These are phyloP conservation scores for Typhlichthys subterraneus DNA, from an alignment of 2,797 vertebrate species.

Conservation along the genomic window DNA sequence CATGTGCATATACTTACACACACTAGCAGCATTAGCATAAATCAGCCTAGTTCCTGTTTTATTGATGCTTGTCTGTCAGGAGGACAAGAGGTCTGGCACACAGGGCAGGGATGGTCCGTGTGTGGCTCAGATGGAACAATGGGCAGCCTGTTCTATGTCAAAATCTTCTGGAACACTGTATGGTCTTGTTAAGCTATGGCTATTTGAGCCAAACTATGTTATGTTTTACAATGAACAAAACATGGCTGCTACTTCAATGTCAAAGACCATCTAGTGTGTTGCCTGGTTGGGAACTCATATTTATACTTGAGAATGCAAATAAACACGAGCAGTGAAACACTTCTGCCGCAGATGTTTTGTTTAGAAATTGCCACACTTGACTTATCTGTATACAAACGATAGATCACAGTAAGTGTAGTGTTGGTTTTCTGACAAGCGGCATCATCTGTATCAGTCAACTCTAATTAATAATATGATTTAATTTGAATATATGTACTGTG, in stretches of 20 bases:
- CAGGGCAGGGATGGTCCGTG: slow-evolving; percentile 66
- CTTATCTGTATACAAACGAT: no score
- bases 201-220: slow-evolving; percentile 52
- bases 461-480: neutral
- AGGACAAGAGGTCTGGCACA: slow-evolving; percentile 67
- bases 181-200: slow-evolving; percentile 62
- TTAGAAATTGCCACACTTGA: no score
- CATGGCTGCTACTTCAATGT: neutral
- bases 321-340: no score
- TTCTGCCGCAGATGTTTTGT: no score
- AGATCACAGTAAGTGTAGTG: no score
- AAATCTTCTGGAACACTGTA: slow-evolving; percentile 70
- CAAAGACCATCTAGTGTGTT: neutral
- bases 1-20: slow-evolving; percentile 20
- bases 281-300: no score
- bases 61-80: slow-evolving; percentile 75
- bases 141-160: slow-evolving; percentile 60
- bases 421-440: no score
- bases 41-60: slow-evolving; percentile 71
- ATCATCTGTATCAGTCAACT: no score
- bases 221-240: neutral
- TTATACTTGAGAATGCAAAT: no score
- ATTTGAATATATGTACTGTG: neutral
- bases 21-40: slow-evolving; percentile 48
- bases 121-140: slow-evolving; percentile 66